Evolutionary conservation across 2,797 vertebrate genomes (phyloP).

Genomic region (Mareca penelope): DNA sequence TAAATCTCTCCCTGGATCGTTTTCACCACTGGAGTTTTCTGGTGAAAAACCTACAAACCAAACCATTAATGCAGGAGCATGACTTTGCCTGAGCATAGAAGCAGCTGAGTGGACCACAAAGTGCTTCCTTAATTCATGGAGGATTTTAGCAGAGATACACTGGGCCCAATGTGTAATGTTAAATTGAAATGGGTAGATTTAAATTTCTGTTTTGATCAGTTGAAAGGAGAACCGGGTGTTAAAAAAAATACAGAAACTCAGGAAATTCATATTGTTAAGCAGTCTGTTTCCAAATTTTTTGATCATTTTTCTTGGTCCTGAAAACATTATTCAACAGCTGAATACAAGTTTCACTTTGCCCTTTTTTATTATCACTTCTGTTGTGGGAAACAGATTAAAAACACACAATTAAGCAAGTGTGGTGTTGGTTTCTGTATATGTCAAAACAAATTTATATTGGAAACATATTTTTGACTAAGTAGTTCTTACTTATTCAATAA

Average conservation of each 20-base stretch:
- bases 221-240: neutral
- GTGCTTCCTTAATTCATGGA: neutral
- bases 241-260: neutral
- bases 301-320: neutral
- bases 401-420: neutral
- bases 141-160: neutral
- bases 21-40: neutral
- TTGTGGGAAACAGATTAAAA: neutral
- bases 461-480: neutral
- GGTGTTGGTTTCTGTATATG: neutral
- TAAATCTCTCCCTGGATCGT: neutral
- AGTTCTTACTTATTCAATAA: constrained; percentile 4
- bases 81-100: neutral
- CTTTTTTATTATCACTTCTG: neutral
- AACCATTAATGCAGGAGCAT: neutral
- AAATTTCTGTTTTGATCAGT: neutral
- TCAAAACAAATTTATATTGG: neutral
- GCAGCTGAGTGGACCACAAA: neutral
- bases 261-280: neutral
- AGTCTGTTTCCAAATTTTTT: neutral
- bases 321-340: neutral
- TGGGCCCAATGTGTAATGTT: neutral
- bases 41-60: neutral
- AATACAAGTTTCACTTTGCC: neutral
- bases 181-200: neutral